phyloP scores from a whole-genome alignment of 2,888 invertebrate species.

The Tiliacea aurago region DNA sequence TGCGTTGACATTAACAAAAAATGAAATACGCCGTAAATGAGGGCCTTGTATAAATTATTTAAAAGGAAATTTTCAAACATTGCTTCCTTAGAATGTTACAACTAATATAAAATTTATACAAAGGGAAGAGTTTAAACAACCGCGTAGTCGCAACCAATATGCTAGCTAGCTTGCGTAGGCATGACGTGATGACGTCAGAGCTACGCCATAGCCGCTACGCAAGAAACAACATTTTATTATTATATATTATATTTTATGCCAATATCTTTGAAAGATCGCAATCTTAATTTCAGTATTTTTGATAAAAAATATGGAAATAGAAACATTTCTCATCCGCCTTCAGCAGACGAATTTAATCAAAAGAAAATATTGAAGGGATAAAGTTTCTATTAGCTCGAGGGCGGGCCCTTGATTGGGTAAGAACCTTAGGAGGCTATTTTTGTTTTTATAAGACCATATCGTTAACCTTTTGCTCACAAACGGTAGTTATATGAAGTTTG shows the following conservation, averaged over 20 bases:
- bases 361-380: constrained; percentile 71
- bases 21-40: not conserved
- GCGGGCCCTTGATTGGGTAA: constrained; percentile 65
- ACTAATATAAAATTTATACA: constrained; percentile 44
- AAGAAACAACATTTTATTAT: constrained; percentile 21
- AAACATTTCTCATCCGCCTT: constrained; percentile 41
- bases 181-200: constrained; percentile 40
- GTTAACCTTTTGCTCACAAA: constrained; percentile 18
- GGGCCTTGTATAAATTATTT: constrained; percentile 1
- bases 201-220: constrained; percentile 44
- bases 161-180: constrained; percentile 40
- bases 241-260: too few relatives aligned
- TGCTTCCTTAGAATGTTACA: constrained; percentile 16
- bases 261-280: constrained; percentile 19
- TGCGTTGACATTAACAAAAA: not conserved
- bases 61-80: constrained; percentile 23
- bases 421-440: constrained; percentile 42
- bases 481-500: not conserved
- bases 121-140: constrained; percentile 39
- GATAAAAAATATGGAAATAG: constrained; percentile 38
- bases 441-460: constrained; percentile 30
- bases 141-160: constrained; percentile 37
- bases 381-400: constrained; percentile 63
- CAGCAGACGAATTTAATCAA: constrained; percentile 69
- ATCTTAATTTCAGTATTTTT: constrained; percentile 47